A percentile compares a stretch with the other conserved stretches of the same genome.
These are phyloP conservation scores for Sipha flava DNA, from an alignment of 1,140 invertebrate genomes.

Conservation along the genomic window DNA sequence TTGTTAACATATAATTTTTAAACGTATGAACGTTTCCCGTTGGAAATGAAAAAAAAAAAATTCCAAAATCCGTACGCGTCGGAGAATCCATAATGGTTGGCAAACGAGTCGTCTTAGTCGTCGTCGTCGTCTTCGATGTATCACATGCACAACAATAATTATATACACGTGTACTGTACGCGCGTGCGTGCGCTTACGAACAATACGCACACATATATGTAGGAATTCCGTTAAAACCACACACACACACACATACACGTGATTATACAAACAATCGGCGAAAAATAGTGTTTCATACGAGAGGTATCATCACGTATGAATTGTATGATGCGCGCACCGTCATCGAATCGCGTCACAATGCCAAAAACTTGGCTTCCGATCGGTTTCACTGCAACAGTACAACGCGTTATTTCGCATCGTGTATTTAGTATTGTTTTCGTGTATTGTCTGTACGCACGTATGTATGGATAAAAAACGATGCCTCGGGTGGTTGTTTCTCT, in stretches of 20 bases:
- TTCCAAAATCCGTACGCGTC: too few relatives aligned
- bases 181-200: background rate
- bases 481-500: background rate
- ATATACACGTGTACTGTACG: too few relatives aligned
- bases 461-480: background rate
- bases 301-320: background rate
- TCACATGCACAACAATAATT: too few relatives aligned
- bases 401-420: background rate
- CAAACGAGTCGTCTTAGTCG: too few relatives aligned
- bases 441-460: background rate
- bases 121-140: too few relatives aligned
- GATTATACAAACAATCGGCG: background rate
- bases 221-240: slow-evolving; percentile 15
- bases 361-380: slow-evolving; percentile 26
- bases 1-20: too few relatives aligned
- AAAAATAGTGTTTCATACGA: background rate
- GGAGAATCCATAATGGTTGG: too few relatives aligned
- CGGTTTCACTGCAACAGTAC: background rate
- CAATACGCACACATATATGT: too few relatives aligned
- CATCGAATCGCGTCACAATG: background rate
- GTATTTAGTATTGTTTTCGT: slow-evolving; percentile 8
- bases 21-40: too few relatives aligned
- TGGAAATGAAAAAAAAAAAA: too few relatives aligned
- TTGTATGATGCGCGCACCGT: background rate
- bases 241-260: too few relatives aligned